Evolutionary conservation across 37 sponge, comb jelly and placozoan genomes (phyloP).

Genomic region (Halisarca cf. caerulea): DNA sequence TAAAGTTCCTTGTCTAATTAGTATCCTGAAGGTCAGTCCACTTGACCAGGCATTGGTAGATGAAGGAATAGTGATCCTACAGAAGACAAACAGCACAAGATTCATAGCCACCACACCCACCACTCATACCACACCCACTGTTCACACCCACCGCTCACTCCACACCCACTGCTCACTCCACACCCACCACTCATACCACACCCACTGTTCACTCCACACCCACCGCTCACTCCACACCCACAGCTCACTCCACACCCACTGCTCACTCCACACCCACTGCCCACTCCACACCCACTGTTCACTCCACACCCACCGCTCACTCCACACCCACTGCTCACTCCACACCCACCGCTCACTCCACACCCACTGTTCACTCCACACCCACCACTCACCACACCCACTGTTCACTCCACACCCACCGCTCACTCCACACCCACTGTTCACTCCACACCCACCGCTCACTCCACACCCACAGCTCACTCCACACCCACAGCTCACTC

Average conservation of each 20-base stretch:
- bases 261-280: too few species aligned
- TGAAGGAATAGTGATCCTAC: background rate
- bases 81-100: background rate
- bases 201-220: too few species aligned
- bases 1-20: too few species aligned
- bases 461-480: background rate
- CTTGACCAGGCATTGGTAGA: conserved; percentile 6
- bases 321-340: too few species aligned
- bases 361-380: background rate
- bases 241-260: background rate
- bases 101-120: too few species aligned
- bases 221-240: too few species aligned
- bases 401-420: background rate
- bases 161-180: too few species aligned
- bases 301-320: too few species aligned
- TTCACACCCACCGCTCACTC: too few species aligned
- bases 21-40: background rate
- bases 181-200: background rate
- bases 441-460: background rate
- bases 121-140: too few species aligned
- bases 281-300: too few species aligned
- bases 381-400: background rate
- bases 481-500: background rate
- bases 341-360: too few species aligned
- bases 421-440: background rate